phyloP scores from a whole-genome alignment of 2,888 invertebrate species.

The Eumacrocentrus americanus region DNA sequence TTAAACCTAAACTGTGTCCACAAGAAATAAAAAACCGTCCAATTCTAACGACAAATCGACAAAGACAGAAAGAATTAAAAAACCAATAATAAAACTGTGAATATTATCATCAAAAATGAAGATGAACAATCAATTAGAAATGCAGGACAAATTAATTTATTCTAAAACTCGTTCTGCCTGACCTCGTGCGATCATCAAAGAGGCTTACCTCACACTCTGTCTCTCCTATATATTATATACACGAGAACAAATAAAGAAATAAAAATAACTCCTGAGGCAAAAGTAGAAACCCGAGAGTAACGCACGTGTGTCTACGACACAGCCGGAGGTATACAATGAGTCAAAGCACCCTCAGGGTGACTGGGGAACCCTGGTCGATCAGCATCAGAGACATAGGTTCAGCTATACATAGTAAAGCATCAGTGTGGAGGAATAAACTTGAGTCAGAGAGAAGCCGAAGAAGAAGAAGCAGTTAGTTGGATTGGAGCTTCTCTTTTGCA shows the following conservation, averaged over 20 bases:
- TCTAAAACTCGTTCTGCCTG: constrained; percentile 5
- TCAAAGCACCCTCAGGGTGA: constrained; percentile 48
- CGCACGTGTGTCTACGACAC: constrained; percentile 10
- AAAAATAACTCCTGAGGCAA: constrained; percentile 13
- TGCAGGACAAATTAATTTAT: constrained; percentile 25
- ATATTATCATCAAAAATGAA: not conserved
- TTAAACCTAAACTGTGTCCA: not conserved
- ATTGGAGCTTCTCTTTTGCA: too few species aligned
- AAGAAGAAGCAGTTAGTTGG: constrained; percentile 21
- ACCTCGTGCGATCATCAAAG: constrained; percentile 20
- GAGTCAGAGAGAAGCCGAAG: constrained; percentile 21
- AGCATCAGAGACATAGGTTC: too few species aligned
- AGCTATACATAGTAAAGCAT: too few species aligned
- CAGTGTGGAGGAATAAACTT: too few species aligned
- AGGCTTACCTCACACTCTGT: constrained; percentile 6
- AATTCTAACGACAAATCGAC: too few species aligned
- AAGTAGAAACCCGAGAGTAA: too few species aligned
- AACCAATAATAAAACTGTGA: not conserved
- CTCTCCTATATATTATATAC: too few species aligned
- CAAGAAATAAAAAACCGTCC: not conserved
- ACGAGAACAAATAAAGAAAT: too few species aligned
- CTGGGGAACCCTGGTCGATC: constrained; percentile 47
- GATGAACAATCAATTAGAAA: not conserved
- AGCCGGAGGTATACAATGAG: constrained; percentile 37
- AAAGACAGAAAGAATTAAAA: too few species aligned